phyloP scores from a whole-genome alignment of 2,888 invertebrate genomes.

The Conops quadrifasciatus region DNA sequence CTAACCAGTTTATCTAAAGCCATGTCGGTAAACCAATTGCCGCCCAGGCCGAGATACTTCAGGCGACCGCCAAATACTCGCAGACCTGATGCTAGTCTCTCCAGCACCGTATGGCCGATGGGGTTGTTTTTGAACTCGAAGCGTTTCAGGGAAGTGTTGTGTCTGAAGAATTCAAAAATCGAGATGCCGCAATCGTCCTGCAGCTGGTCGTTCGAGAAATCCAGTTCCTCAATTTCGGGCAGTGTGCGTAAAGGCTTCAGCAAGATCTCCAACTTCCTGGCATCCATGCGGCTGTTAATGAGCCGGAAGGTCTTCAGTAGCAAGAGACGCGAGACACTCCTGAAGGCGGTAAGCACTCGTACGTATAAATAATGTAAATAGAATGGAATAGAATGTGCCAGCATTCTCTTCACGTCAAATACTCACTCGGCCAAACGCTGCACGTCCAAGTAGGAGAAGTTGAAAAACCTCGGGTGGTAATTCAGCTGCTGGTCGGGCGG shows the following conservation, averaged over 20 bases:
- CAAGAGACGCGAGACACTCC: constrained; percentile 49
- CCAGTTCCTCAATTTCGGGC: constrained; percentile 49
- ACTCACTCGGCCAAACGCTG: constrained; percentile 50
- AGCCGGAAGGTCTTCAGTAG: constrained; percentile 52
- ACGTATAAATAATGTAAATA: background rate
- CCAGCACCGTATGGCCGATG: constrained; percentile 41
- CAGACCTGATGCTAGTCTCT: constrained; percentile 39
- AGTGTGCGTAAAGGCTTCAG: constrained; percentile 46
- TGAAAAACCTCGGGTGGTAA: constrained; percentile 52
- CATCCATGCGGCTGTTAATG: constrained; percentile 56
- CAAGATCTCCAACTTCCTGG: constrained; percentile 49
- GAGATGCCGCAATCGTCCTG: constrained; percentile 50
- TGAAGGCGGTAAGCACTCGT: background rate
- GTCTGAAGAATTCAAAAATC: constrained; percentile 48
- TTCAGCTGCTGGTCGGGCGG: constrained; percentile 50
- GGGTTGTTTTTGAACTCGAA: constrained; percentile 55
- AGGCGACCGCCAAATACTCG: constrained; percentile 40
- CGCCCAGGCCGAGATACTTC: constrained; percentile 52
- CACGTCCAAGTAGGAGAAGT: constrained; percentile 56
- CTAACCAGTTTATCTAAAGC: constrained; percentile 44
- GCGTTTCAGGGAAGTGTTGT: constrained; percentile 41
- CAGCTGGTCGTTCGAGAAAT: constrained; percentile 55
- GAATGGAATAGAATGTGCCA: background rate
- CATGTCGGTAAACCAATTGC: constrained; percentile 49
- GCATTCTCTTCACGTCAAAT: too few relatives aligned